Evolutionary conservation across 2,888 invertebrate genomes (phyloP), one percentile per base, ranked within the genome.

Genomic region (Vanessa cardui): DNA sequence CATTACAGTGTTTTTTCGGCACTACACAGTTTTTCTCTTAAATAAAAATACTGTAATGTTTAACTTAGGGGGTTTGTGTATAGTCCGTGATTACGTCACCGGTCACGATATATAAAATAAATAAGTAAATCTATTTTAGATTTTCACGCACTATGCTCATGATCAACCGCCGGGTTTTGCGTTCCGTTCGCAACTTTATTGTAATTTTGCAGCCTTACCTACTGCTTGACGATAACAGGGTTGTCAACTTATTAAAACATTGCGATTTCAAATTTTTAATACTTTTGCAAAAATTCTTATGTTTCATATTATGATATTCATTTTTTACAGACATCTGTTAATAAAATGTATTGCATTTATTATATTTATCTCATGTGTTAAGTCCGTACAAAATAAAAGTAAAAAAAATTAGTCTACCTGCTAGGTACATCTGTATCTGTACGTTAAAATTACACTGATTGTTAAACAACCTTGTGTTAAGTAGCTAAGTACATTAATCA

Each of bases 1-100:
- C 95, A 94, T 94, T 94, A 94, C 94, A 93, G 90, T 84, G 82
- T 86, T 89, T 91, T 90, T 84, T 74, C 46, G 74, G 75, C 81
- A 85, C 84, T 78, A 80, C 80, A 83, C 78, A 78, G 80, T 78
- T 79, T 79, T 83, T 82, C 82, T 78, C 73, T 72, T 74, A 45
- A 74, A 74, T 68, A 73, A 73, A 81, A 84, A 81, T 72, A 80
- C 75, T 86, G 79, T 79, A 83, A 83, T 83, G 75, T 82, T 82
- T 77, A 83, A 83, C 73, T 83, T 77, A 71, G 68, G 74, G 80
- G 80, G 77, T 80, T 52, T 77, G 76, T 80, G 70, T 82, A 78
- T 81, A 87, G 84, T 89, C 86, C 82, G 83, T 82, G 85, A 83
- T 83, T 80, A 87, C 88, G 86, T 84, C 84, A 87, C 89, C 33